Evolutionary conservation across 1,140 invertebrate species (phyloP).

Genomic region (Drosophila rufa): DNA sequence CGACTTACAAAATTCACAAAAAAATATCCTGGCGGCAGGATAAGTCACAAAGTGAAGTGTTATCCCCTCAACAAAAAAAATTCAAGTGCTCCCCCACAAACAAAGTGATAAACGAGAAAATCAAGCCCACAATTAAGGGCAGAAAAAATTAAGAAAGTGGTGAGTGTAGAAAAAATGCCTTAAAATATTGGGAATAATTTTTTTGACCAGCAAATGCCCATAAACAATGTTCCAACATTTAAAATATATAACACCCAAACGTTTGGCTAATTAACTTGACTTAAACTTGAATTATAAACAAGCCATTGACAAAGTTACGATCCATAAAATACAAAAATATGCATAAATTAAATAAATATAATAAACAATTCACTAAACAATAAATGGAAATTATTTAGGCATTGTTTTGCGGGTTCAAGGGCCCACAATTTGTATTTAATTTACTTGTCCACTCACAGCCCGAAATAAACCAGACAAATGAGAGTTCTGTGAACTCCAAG

Average conservation of each 20-base stretch:
- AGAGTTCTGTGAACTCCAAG: constrained; percentile 35
- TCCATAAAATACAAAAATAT: constrained; percentile 35
- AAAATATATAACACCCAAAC: constrained; percentile 2
- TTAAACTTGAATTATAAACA: constrained; percentile 36
- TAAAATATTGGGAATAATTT: constrained; percentile 8
- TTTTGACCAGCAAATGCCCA: constrained; percentile 4
- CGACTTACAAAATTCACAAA: constrained; percentile 13
- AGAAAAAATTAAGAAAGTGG: constrained; percentile 14
- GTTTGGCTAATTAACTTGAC: constrained; percentile 47
- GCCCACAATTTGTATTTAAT: constrained; percentile 19
- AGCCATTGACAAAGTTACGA: constrained; percentile 43
- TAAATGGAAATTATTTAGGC: constrained; percentile 22
- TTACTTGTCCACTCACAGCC: constrained; percentile 28
- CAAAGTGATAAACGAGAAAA: constrained; percentile 26
- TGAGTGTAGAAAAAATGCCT: constrained; percentile 17
- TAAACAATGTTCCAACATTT: constrained; percentile 2
- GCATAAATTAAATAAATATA: constrained; percentile 36
- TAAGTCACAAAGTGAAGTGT: constrained; percentile 41
- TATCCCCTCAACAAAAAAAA: neutral
- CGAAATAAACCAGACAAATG: constrained; percentile 41
- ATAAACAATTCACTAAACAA: constrained; percentile 30
- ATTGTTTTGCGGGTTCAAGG: constrained; percentile 16
- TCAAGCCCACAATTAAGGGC: neutral
- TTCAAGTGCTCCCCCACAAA: constrained; percentile 16
- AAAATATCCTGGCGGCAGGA: constrained; percentile 65